Evolutionary conservation across 2,888 invertebrate genomes (phyloP).

Genomic region (Thecophora atra): DNA sequence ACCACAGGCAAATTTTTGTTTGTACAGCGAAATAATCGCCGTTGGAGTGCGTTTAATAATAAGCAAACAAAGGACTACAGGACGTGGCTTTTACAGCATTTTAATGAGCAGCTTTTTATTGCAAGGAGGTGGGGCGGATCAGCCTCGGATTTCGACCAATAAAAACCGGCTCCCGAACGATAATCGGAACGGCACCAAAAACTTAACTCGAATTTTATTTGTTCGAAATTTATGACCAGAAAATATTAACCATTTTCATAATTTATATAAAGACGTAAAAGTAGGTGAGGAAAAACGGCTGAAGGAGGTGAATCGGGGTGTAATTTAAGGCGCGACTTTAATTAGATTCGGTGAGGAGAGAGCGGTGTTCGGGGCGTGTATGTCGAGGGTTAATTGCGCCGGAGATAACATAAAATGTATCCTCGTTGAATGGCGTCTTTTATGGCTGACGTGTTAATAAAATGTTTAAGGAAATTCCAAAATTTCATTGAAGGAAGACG

Average conservation of each 20-base stretch:
- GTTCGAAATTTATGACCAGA: conserved; percentile 27
- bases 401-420: not conserved
- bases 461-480: conserved; percentile 8
- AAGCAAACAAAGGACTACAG: conserved; percentile 4
- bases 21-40: not conserved
- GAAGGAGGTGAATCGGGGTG: not conserved
- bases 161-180: no score
- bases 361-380: conserved; percentile 6
- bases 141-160: no score
- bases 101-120: conserved; percentile 19
- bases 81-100: conserved; percentile 19
- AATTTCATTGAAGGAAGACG: conserved; percentile 11
- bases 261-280: conserved; percentile 28
- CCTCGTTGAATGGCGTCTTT: not conserved
- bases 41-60: not conserved
- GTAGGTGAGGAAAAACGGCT: not conserved
- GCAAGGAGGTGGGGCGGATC: not conserved
- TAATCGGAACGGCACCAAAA: conserved; percentile 9
- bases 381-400: conserved; percentile 23
- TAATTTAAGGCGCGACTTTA: not conserved
- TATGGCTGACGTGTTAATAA: conserved; percentile 4
- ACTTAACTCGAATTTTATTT: conserved; percentile 23
- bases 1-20: not conserved
- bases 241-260: conserved; percentile 33
- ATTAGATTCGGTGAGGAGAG: not conserved